Evolutionary conservation across 30 jellyfish, hydroid and myxozoan species (phyloP).

Genomic region (Clytia hemisphaerica): DNA sequence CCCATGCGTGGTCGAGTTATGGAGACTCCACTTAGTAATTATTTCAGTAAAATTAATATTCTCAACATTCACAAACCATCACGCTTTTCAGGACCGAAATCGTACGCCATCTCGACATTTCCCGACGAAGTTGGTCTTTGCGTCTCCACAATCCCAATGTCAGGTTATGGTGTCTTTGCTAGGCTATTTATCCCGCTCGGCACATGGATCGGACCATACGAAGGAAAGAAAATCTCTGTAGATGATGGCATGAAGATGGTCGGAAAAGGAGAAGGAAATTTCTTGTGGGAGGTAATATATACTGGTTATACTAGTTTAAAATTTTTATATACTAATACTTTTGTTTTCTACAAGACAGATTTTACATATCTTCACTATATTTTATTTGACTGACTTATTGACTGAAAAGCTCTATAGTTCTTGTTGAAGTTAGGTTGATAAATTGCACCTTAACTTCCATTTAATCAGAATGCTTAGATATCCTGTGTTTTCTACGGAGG

Average conservation of each 20-base stretch:
- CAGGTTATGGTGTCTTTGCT: constrained; percentile 97
- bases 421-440: no score
- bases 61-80: not conserved
- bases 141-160: constrained; percentile 78
- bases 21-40: no score
- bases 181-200: constrained; percentile 88
- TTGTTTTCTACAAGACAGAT: not conserved
- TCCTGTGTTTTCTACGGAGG: no score
- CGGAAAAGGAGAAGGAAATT: constrained; percentile 61
- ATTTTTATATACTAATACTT: not conserved
- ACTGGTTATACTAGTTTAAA: not conserved
- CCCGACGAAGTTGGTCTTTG: constrained; percentile 99
- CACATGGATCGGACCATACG: constrained; percentile 98
- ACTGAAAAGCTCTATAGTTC: no score
- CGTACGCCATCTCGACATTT: constrained; percentile 90
- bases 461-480: no score
- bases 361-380: no score
- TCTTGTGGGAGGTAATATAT: constrained; percentile 92
- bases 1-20: no score
- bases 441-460: no score
- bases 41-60: no score
- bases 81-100: constrained; percentile 46
- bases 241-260: constrained; percentile 86
- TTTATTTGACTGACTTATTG: no score
- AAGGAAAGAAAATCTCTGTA: constrained; percentile 72